Evolutionary conservation across 1,140 invertebrate genomes (phyloP).

Genomic region (Nasonia longicornis): DNA sequence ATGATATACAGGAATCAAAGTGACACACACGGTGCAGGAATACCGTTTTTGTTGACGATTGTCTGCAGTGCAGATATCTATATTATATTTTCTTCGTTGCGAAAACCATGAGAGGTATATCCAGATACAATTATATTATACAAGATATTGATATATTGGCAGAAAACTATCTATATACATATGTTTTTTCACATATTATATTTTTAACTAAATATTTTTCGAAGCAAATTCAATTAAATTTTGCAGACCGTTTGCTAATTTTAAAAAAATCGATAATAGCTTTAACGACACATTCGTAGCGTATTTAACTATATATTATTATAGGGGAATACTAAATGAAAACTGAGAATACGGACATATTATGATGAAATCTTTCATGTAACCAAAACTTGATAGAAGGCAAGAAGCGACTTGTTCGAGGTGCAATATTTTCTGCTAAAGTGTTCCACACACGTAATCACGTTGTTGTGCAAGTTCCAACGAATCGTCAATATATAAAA

Average conservation of each 20-base stretch:
- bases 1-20: conserved; percentile 7
- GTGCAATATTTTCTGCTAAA: conserved; percentile 54
- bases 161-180: conserved; percentile 6
- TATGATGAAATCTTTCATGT: conserved; percentile 31
- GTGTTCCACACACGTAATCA: conserved; percentile 44
- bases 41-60: conserved; percentile 24
- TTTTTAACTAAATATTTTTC: conserved; percentile 38
- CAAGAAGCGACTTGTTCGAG: conserved; percentile 48
- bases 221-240: neutral
- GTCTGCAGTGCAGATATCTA: conserved; percentile 34
- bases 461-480: conserved; percentile 51
- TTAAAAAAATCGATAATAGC: neutral
- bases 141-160: neutral
- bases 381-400: conserved; percentile 53
- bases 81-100: conserved; percentile 35
- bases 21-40: conserved; percentile 8
- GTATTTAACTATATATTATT: neutral
- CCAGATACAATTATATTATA: conserved; percentile 6
- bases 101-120: neutral
- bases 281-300: conserved; percentile 16
- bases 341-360: conserved; percentile 41
- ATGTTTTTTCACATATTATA: conserved; percentile 31
- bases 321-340: conserved; percentile 1
- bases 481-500: conserved; percentile 48
- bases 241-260: neutral